Conservation (phyloP, 1,140 invertebrate genomes). For the Drosophila arawakana region DNA sequence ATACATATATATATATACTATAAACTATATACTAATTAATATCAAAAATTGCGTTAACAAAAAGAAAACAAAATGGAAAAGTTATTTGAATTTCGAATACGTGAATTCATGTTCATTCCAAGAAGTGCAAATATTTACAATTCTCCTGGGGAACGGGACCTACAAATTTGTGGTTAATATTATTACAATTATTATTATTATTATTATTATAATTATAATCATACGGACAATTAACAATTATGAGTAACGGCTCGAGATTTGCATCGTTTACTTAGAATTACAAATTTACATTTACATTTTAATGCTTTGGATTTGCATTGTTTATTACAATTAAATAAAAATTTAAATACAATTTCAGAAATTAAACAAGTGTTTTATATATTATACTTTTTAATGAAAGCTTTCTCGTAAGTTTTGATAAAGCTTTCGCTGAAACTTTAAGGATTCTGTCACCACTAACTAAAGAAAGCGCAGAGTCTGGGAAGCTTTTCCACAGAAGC, state of each 20-base stretch:
- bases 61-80: slow-evolving; percentile 3
- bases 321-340: slow-evolving; percentile 64
- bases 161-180: slow-evolving; percentile 20
- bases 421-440: background rate
- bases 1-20: slow-evolving; percentile 27
- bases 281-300: slow-evolving; percentile 56
- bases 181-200: slow-evolving; percentile 16
- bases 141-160: slow-evolving; percentile 22
- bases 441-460: background rate
- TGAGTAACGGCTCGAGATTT: slow-evolving; percentile 30
- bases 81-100: slow-evolving; percentile 50
- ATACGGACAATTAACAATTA: slow-evolving; percentile 21
- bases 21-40: slow-evolving; percentile 42
- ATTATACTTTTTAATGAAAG: background rate
- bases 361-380: background rate
- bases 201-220: slow-evolving; percentile 8
- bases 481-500: background rate
- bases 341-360: slow-evolving; percentile 31
- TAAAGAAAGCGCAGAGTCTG: background rate
- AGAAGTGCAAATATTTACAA: slow-evolving; percentile 78
- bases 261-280: slow-evolving; percentile 36
- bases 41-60: slow-evolving; percentile 50
- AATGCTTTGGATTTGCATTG: slow-evolving; percentile 80
- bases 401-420: background rate
- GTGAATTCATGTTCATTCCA: slow-evolving; percentile 31